Evolutionary conservation across 2,113 vertebrate genomes (phyloP), one percentile per base, ranked within the genome.

Genomic region (Lepisosteus osseus): DNA sequence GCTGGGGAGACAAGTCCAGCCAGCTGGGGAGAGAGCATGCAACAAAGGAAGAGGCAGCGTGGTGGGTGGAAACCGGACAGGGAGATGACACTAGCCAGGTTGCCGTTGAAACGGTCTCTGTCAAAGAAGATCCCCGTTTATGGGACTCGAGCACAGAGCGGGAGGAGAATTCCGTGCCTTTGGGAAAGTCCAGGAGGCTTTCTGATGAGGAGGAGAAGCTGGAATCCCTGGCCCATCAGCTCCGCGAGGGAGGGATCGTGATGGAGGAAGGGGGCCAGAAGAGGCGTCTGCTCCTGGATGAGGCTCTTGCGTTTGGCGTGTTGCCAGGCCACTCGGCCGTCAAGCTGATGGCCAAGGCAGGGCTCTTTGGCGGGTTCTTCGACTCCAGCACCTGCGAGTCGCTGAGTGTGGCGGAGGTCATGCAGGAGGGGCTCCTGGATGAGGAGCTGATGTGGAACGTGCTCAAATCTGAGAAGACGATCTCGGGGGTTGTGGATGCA

Each of bases 301-400:
- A 98, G 74, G 95, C 95, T 0, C 74, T 97, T 45, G 85, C 90
- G 7, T 78, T 76, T 1, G 94, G 95, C 0, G 66, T 88, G 3
- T 84, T 99, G 40, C 84, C 95, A 3, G 88, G 92, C 1, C 92
- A 95, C 68, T 90, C 92, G 0, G 96, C 95, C 2, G 87, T 98
- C 63, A 95, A 93, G n/a, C 79, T 98, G 4, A 92, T 98, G 94
- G 92, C 87, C 76, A 85, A 88, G 72, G 86, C 95, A 72, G 86
- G 84, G 65, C 87, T 96, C 79, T 98, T 99, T 80, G 92, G 87
- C 2, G 96, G 97, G 45, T 99, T 99, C 85, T 84, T 98, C 57
- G 95, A 98, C 75, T 77, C 88, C 0, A 84, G 77, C 11, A 88
- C 90, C 0, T 74, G 85, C 0, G 92, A 97, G 8, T 83, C 93